Evolutionary conservation across 2,888 invertebrate species (phyloP).

Genomic region (Boloria selene): DNA sequence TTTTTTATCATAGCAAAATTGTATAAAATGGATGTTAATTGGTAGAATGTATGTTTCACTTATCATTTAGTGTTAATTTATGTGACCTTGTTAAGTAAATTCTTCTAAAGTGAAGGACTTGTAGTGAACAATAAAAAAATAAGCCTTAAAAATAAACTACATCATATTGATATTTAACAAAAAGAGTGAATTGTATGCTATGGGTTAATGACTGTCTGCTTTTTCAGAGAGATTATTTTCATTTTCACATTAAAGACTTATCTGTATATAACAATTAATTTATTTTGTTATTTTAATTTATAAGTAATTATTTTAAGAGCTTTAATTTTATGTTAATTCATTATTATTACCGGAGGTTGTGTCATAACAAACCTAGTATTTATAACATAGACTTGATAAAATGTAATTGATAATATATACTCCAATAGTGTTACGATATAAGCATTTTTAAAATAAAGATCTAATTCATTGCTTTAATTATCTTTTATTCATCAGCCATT

Average conservation of each 20-base stretch:
- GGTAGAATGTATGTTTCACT: too few species aligned
- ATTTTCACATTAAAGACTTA: not conserved
- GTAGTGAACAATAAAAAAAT: too few species aligned
- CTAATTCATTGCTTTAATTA: constrained; percentile 11
- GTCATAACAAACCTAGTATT: constrained; percentile 8
- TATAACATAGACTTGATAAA: constrained; percentile 6
- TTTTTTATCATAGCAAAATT: too few species aligned
- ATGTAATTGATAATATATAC: constrained; percentile 4
- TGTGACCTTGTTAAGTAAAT: too few species aligned
- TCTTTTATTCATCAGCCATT: not conserved
- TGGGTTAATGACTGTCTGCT: too few species aligned
- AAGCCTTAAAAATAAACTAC: too few species aligned
- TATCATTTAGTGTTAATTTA: too few species aligned
- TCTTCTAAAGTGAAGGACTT: too few species aligned
- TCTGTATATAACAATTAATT: not conserved
- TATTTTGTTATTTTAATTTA: constrained; percentile 14
- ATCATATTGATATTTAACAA: too few species aligned
- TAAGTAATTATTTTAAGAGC: constrained; percentile 15
- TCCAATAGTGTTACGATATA: not conserved
- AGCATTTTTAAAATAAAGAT: constrained; percentile 11
- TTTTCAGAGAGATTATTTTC: too few species aligned
- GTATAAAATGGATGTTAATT: too few species aligned
- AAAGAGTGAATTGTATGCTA: too few species aligned
- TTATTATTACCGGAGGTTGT: constrained; percentile 13
- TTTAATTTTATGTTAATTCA: constrained; percentile 17